Evolutionary conservation across 2,113 vertebrate species (phyloP).

Genomic region (Sebastes schlegelii): DNA sequence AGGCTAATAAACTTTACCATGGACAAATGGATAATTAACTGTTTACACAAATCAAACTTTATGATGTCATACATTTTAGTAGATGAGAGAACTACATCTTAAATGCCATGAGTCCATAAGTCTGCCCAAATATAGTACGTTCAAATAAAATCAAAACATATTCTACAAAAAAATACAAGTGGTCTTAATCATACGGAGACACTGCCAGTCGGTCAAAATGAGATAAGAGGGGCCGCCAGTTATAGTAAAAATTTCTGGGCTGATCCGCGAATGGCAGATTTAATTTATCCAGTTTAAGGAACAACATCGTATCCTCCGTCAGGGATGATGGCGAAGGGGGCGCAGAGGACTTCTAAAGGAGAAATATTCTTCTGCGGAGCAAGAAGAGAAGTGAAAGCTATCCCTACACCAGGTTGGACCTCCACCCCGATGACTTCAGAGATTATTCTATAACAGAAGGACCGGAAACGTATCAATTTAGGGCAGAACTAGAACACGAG

Average conservation of each 20-base stretch:
- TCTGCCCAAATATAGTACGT: background rate
- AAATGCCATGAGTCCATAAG: background rate
- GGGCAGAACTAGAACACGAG: background rate
- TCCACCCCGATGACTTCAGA: background rate
- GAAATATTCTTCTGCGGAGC: background rate
- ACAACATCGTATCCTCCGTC: background rate
- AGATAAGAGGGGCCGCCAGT: background rate
- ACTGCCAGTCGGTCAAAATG: background rate
- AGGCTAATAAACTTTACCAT: background rate
- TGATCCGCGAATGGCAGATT: background rate
- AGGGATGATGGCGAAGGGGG: background rate
- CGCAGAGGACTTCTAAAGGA: background rate
- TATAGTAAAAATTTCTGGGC: background rate
- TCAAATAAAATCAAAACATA: background rate
- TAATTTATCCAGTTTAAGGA: background rate
- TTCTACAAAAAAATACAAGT: background rate
- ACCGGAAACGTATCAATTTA: background rate
- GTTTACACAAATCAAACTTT: background rate
- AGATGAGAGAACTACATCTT: background rate
- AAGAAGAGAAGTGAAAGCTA: background rate
- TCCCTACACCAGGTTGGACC: background rate
- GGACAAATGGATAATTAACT: background rate
- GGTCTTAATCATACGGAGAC: background rate
- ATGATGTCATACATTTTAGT: background rate
- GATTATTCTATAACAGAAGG: background rate